These are phyloP conservation scores for Lissonota sp. DNA, from an alignment of 2,888 invertebrate genomes.

Conservation along the genomic window DNA sequence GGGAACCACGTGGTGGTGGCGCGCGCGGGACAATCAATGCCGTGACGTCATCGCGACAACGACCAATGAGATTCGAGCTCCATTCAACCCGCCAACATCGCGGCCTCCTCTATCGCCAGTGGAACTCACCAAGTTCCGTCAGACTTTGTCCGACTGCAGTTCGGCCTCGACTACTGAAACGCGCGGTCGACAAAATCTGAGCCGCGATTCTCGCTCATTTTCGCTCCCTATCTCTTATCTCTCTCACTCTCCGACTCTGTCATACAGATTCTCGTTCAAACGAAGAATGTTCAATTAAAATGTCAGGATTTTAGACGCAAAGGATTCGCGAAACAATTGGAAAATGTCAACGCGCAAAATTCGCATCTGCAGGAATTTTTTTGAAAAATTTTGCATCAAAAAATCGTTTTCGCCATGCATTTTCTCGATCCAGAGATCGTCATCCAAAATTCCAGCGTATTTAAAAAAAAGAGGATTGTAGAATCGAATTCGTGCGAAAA, in stretches of 20 bases:
- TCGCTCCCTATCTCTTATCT: not conserved
- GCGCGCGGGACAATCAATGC: slow-evolving; percentile 89
- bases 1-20: slow-evolving; percentile 82
- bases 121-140: slow-evolving; percentile 80
- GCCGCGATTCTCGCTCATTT: slow-evolving; percentile 24
- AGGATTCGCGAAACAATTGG: not conserved
- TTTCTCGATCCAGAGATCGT: not conserved
- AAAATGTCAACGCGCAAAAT: not conserved
- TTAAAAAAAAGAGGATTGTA: not conserved
- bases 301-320: not conserved
- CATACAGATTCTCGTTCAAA: not conserved
- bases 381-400: not conserved
- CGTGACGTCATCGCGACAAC: slow-evolving; percentile 88
- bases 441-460: not conserved
- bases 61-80: slow-evolving; percentile 87
- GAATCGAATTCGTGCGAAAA: not conserved
- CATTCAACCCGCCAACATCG: slow-evolving; percentile 87
- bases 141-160: slow-evolving; percentile 83
- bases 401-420: not conserved
- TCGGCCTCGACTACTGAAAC: slow-evolving; percentile 82
- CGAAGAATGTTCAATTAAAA: slow-evolving; percentile 1
- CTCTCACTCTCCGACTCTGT: slow-evolving; percentile 8
- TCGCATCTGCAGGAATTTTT: not conserved
- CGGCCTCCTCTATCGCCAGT: slow-evolving; percentile 74
- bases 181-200: slow-evolving; percentile 65